These are phyloP conservation scores for Cephus cinctus DNA, from an alignment of 1,140 invertebrate species.

Conservation along the genomic window DNA sequence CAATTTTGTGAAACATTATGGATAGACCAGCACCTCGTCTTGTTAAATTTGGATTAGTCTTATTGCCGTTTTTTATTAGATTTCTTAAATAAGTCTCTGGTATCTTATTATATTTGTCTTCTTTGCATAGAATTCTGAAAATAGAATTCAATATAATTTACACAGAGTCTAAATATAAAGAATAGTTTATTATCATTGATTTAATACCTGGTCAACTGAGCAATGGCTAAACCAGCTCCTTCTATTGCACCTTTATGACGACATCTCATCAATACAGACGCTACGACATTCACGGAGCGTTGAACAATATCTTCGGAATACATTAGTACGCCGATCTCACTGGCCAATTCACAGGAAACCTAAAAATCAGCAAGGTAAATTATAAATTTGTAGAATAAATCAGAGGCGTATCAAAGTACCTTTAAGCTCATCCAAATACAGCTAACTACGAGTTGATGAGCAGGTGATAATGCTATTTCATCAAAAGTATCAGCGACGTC, in stretches of 20 bases:
- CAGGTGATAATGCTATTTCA: constrained; percentile 56
- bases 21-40: constrained; percentile 75
- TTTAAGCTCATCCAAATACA: constrained; percentile 80
- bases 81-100: constrained; percentile 28
- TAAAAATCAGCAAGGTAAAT: constrained; percentile 35
- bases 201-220: constrained; percentile 47
- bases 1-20: constrained; percentile 72
- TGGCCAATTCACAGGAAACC: constrained; percentile 59
- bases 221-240: constrained; percentile 63
- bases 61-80: constrained; percentile 25
- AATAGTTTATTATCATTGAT: constrained; percentile 26
- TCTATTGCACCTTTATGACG: constrained; percentile 82
- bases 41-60: constrained; percentile 58
- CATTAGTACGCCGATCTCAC: constrained; percentile 42
- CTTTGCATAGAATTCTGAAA: constrained; percentile 31
- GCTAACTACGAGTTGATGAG: constrained; percentile 69
- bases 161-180: constrained; percentile 28
- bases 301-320: constrained; percentile 45
- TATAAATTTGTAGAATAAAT: not conserved
- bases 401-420: constrained; percentile 59
- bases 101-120: constrained; percentile 23
- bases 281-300: constrained; percentile 60
- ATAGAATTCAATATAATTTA: constrained; percentile 7
- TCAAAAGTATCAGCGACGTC: constrained; percentile 40
- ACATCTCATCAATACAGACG: constrained; percentile 67